Evolutionary conservation across 64 coral and sea anemone genomes (phyloP), one percentile per base, ranked within the genome.

Genomic region (Pachyseris speciosa): DNA sequence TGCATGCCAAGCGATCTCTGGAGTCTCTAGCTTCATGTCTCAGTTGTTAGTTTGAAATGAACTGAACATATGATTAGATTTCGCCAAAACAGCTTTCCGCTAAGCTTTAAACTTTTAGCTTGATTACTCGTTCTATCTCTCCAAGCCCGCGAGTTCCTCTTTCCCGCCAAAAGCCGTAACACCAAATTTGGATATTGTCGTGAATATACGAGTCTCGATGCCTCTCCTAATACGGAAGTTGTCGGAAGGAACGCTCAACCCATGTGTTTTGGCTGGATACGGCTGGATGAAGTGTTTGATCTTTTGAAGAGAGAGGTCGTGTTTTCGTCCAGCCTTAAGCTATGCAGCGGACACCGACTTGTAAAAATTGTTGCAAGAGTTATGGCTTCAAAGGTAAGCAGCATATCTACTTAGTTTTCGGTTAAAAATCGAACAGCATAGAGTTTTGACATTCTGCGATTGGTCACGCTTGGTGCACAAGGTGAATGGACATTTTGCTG

Each of bases 1-100:
- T 50, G 87, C 97, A 61, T 99, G 97, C 97, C 97, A 99, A n/a
- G 97, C 92, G 15, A 99, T 99, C 90, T 99, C 97, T 59, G 97
- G 97, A 37, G 94, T 99, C 60, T 87, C 64, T 15, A 99, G 40
- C 63, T 88, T 88, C 97, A 99, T 99, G 57, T 9, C 26, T 53
- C 53, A 38, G 31, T 49, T 28, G 24, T 69, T 44, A 3, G 32
- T 37, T 51, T 22, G 22, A 19, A 55, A 25, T 51, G 0, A 25
- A 80, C 50, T 15, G 15, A 74, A 84, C n/a, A 51, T 37, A 12
- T 31, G 26, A 40, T 36, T 28, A 49, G 17, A 90, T 75, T 40
- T 57, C 16, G 1, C 29, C 28, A 15, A 34, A 30, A 67, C 32
- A 67, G 34, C 30, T 33, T 2, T 15, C 7, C 29, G 9, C 9